A percentile compares a stretch with the other conserved stretches of the same genome.
Conservation (phyloP, 2,888 invertebrate genomes). For the Zygothrica quintamaculata region DNA sequence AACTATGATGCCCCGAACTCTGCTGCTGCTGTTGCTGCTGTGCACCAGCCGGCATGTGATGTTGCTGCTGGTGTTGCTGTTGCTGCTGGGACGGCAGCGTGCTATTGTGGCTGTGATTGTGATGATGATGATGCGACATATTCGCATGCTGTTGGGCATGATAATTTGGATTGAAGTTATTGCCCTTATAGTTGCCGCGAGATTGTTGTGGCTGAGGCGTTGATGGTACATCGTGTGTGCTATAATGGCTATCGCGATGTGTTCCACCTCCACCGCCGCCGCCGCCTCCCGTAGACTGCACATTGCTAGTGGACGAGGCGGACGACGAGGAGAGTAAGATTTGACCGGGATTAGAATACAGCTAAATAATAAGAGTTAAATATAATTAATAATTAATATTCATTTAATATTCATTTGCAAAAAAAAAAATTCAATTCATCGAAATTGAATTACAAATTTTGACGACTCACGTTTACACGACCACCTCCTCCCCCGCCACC, state of each 20-base stretch:
- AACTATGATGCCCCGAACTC: slow-evolving; percentile 57
- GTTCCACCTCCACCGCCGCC: slow-evolving; percentile 56
- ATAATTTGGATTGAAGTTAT: slow-evolving; percentile 81
- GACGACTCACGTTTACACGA: slow-evolving; percentile 70
- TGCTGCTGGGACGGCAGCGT: slow-evolving; percentile 63
- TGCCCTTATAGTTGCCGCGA: slow-evolving; percentile 82
- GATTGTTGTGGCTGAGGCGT: slow-evolving; percentile 59
- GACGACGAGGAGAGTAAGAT: slow-evolving; percentile 62
- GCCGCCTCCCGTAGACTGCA: slow-evolving; percentile 56
- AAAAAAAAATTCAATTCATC: too few species aligned
- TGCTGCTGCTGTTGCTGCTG: slow-evolving; percentile 62
- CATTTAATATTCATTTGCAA: too few species aligned
- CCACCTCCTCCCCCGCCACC: too few species aligned
- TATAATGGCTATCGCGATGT: slow-evolving; percentile 72
- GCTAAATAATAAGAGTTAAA: too few species aligned
- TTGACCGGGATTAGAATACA: too few species aligned
- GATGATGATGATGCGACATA: slow-evolving; percentile 71
- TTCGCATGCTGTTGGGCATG: slow-evolving; percentile 77
- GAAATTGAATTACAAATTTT: background rate
- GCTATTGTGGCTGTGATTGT: slow-evolving; percentile 42
- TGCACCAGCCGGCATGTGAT: slow-evolving; percentile 49
- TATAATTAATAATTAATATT: too few species aligned
- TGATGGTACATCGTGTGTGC: slow-evolving; percentile 70
- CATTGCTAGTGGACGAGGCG: slow-evolving; percentile 59
- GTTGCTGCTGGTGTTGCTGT: slow-evolving; percentile 59